A percentile compares a stretch with the other conserved stretches of the same genome.
Evolutionary conservation across 2,888 invertebrate species (phyloP).

Genomic region (Perdita meconis): DNA sequence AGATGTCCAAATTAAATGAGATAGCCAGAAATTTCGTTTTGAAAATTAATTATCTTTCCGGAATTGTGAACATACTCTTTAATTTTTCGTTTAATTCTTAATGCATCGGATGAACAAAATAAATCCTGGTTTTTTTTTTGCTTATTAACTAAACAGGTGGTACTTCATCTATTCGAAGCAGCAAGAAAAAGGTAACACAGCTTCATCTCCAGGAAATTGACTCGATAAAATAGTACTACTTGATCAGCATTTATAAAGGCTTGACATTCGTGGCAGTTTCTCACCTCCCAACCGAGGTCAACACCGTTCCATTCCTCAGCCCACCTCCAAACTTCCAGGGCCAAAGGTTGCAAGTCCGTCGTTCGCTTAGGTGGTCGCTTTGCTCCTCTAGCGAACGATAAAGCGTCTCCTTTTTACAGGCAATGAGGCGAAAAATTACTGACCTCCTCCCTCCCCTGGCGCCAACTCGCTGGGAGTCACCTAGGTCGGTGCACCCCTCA

Average conservation of each 20-base stretch:
- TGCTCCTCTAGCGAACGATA: constrained; percentile 52
- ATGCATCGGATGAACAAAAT: too few species aligned
- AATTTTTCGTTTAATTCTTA: too few species aligned
- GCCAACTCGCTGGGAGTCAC: constrained; percentile 29
- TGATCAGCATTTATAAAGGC: constrained; percentile 70
- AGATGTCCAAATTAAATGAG: too few species aligned
- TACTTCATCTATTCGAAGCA: constrained; percentile 39
- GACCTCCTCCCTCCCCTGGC: constrained; percentile 49
- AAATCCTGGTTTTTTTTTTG: constrained; percentile 6
- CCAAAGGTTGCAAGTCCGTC: constrained; percentile 39
- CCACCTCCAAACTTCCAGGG: constrained; percentile 26
- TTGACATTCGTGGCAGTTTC: constrained; percentile 60
- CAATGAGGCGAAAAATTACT: constrained; percentile 74
- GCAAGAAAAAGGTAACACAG: constrained; percentile 46
- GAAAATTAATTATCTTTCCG: too few species aligned
- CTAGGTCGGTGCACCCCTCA: constrained; percentile 54
- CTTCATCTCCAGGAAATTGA: constrained; percentile 71
- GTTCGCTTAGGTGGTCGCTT: constrained; percentile 37
- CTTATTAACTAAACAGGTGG: constrained; percentile 40
- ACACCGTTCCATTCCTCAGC: constrained; percentile 1
- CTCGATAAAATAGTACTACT: constrained; percentile 67
- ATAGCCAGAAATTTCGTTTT: too few species aligned
- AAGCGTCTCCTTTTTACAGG: constrained; percentile 67
- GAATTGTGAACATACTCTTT: too few species aligned
- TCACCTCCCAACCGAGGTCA: constrained; percentile 29